Evolutionary conservation across 2,888 invertebrate species (phyloP).

Genomic region (Tribolium freemani): DNA sequence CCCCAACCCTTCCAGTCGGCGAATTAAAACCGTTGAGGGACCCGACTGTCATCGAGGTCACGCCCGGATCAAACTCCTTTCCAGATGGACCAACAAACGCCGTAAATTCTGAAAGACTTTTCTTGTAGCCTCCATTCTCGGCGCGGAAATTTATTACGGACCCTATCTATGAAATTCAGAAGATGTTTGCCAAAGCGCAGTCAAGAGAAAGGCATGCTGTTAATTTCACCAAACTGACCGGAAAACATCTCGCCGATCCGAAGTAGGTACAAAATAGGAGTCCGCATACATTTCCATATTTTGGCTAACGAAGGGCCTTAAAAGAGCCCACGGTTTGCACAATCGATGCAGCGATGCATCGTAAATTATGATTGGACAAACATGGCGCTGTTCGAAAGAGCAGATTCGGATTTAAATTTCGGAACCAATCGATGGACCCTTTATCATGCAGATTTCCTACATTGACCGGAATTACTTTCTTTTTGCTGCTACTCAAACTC

Average conservation of each 20-base stretch:
- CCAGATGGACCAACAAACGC: conserved; percentile 38
- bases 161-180: conserved; percentile 39
- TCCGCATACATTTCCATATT: conserved; percentile 30
- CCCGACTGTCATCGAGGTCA: conserved; percentile 28
- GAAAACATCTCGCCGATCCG: conserved; percentile 23
- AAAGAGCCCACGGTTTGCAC: neutral
- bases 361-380: conserved; percentile 35
- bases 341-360: conserved; percentile 34
- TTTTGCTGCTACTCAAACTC: neutral
- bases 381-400: neutral
- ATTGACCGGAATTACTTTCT: conserved; percentile 18
- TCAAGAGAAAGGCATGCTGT: conserved; percentile 27
- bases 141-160: conserved; percentile 31
- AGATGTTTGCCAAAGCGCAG: conserved; percentile 36
- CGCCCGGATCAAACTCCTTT: conserved; percentile 33
- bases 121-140: conserved; percentile 30
- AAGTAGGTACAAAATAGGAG: conserved; percentile 29
- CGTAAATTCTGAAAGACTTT: conserved; percentile 44
- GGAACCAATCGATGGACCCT: conserved; percentile 28
- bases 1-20: conserved; percentile 9
- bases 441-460: conserved; percentile 37
- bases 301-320: neutral
- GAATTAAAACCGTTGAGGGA: conserved; percentile 31
- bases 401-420: conserved; percentile 39
- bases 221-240: conserved; percentile 39